Evolutionary conservation across 2,888 invertebrate species (phyloP).

Genomic region (Smittia aterrima): DNA sequence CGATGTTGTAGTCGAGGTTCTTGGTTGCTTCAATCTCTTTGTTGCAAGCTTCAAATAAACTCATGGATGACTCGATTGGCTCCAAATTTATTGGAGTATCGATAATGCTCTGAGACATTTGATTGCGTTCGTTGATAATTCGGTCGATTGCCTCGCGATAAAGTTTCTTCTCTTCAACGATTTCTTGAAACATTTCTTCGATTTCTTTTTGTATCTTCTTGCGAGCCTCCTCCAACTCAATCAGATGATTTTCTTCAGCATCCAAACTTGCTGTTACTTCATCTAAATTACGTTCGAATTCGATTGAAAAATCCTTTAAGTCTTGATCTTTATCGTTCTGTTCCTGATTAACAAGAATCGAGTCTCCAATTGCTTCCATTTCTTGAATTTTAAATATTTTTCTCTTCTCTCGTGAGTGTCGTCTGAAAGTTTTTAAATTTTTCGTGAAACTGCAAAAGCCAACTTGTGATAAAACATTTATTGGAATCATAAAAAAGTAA

Average conservation of each 20-base stretch:
- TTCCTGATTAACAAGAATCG: neutral
- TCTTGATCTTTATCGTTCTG: neutral
- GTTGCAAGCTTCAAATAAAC: neutral
- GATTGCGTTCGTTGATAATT: neutral
- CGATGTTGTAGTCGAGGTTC: neutral
- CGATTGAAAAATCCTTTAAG: neutral
- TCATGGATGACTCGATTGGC: neutral
- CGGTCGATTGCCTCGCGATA: neutral
- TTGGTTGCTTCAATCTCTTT: neutral
- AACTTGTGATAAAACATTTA: constrained; percentile 16
- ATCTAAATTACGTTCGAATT: neutral
- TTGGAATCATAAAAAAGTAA: neutral
- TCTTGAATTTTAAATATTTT: neutral
- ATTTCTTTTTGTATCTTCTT: neutral
- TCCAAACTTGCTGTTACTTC: neutral
- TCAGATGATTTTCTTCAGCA: neutral
- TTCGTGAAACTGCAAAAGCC: neutral
- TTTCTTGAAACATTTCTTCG: neutral
- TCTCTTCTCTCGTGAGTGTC: neutral
- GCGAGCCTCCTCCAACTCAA: neutral
- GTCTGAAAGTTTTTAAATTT: neutral
- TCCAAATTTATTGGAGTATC: neutral
- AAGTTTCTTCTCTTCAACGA: neutral
- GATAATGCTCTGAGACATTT: neutral
- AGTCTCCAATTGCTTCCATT: constrained; percentile 1